These are phyloP conservation scores for Campoletis sonorensis DNA, from an alignment of 1,140 invertebrate species.

Conservation along the genomic window DNA sequence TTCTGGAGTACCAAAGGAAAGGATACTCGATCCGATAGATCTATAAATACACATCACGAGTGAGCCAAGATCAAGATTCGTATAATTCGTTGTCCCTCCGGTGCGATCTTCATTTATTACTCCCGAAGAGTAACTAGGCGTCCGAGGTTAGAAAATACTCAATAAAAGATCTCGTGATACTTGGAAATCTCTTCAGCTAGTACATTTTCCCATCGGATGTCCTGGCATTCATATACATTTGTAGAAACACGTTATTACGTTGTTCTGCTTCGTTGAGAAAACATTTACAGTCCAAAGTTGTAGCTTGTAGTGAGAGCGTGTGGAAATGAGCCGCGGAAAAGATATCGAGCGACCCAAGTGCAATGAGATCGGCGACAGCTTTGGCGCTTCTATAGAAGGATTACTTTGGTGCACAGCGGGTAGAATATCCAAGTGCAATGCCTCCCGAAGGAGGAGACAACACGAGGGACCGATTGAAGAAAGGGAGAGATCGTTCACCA, in stretches of 20 bases:
- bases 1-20: constrained; percentile 2
- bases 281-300: not conserved
- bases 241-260: constrained; percentile 27
- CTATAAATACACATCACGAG: not conserved
- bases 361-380: constrained; percentile 14
- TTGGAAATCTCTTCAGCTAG: not conserved
- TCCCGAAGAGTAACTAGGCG: not conserved
- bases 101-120: constrained; percentile 28
- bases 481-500: constrained; percentile 16
- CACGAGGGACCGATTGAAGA: not conserved
- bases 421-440: constrained; percentile 11
- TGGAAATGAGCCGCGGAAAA: not conserved
- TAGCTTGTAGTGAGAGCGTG: not conserved
- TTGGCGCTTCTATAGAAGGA: not conserved
- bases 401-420: not conserved
- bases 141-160: not conserved
- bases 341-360: not conserved
- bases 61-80: not conserved
- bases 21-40: not conserved
- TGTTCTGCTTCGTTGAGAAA: not conserved
- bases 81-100: not conserved
- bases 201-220: constrained; percentile 28
- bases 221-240: constrained; percentile 7
- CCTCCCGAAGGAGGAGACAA: constrained; percentile 1
- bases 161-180: not conserved